Evolutionary conservation across 2,888 invertebrate genomes (phyloP), one percentile per base, ranked within the genome.

Genomic region (Hydriomena furcata): DNA sequence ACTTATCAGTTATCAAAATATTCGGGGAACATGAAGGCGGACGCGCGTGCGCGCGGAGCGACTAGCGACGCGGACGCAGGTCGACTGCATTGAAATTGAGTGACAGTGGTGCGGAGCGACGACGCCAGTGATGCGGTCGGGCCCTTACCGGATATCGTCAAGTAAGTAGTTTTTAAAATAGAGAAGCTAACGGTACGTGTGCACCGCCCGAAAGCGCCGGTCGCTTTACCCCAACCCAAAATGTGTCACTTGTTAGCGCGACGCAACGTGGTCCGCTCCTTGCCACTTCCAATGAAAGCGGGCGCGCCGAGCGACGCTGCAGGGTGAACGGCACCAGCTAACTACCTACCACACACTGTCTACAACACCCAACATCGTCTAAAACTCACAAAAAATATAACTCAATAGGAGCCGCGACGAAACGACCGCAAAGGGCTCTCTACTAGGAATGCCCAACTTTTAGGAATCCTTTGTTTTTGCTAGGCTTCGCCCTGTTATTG

Each of bases 131-230:
- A 78, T 80, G 82, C 80, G 82, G 80, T 78, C 77, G 80, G 77
- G 82, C 89, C 88, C 89, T 90, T 88, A 82, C 88, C 88, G 86
- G 88, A 88, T 90, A 89, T 84, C 84, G 84, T 74, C 73, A 74
- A 81, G 75, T 79, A 84, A 84, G 84, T 84, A 80, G 82, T 84
- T 87, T 88, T 86, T 87, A 83, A 85, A 89, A 87, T 88, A 89
- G 84, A 87, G 88, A 85, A 87, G 79, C 83, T 81, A 87, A 85
- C 87, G 86, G 84, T 85, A 86, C 88, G 87, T 84, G 86, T 85
- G 79, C 79, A 81, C 83, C 70, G 87, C 78, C 86, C 85, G 84
- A 87, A 87, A 87, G 88, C 86, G 81, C 82, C 86, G 79, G 76
- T 75, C 78, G 84, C 78, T 89, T 84, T 88, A 85, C 84, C 84